Evolutionary conservation across 2,888 invertebrate genomes (phyloP).

Genomic region (Sinohyriopsis cumingii): DNA sequence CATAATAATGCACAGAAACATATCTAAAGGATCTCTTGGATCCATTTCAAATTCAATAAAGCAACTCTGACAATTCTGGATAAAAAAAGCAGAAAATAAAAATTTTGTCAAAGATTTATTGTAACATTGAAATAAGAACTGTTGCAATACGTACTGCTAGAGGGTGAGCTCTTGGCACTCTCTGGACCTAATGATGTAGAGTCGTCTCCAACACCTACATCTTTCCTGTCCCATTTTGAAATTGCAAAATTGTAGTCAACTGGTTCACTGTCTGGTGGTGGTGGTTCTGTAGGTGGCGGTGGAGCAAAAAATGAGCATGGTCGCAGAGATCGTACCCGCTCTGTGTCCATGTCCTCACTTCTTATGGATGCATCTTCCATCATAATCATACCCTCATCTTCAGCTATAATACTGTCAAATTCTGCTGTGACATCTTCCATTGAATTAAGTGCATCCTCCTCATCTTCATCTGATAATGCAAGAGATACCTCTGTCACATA

Average conservation of each 20-base stretch:
- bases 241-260: slow-evolving; percentile 27
- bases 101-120: too few species aligned
- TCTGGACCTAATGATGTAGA: slow-evolving; percentile 47
- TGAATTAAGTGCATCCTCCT: slow-evolving; percentile 34
- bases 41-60: too few species aligned
- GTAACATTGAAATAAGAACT: neutral
- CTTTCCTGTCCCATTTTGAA: slow-evolving; percentile 37
- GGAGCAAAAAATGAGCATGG: slow-evolving; percentile 59
- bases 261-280: slow-evolving; percentile 46
- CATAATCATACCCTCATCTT: slow-evolving; percentile 40
- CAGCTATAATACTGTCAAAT: slow-evolving; percentile 27
- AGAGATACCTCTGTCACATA: neutral
- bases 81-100: too few species aligned
- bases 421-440: slow-evolving; percentile 47
- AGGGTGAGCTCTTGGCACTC: slow-evolving; percentile 51
- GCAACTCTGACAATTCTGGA: too few species aligned
- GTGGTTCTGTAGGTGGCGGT: slow-evolving; percentile 68
- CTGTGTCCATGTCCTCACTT: slow-evolving; percentile 53
- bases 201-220: slow-evolving; percentile 53
- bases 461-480: slow-evolving; percentile 39
- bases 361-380: slow-evolving; percentile 52
- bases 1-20: too few species aligned
- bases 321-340: slow-evolving; percentile 32
- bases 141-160: slow-evolving; percentile 45
- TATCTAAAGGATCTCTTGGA: too few species aligned